Conservation (phyloP, 2,888 invertebrate species). For the Caenorhabditis macrosperma region DNA sequence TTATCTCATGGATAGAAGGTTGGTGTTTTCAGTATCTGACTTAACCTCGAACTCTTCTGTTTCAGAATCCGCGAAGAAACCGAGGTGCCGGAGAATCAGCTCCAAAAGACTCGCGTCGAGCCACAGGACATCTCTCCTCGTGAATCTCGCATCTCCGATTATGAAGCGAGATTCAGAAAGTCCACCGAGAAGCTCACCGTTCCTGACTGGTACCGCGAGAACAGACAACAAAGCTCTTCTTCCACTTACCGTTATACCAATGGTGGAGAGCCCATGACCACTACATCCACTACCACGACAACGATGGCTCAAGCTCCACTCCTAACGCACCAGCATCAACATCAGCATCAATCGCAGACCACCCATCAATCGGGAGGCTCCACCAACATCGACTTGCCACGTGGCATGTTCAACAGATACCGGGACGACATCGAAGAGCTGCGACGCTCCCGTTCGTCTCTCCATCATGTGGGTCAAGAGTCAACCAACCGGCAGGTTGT, state of each 20-base stretch:
- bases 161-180: slow-evolving; percentile 80
- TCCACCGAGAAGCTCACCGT: slow-evolving; percentile 78
- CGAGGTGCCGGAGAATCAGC: slow-evolving; percentile 79
- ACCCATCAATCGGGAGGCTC: not conserved
- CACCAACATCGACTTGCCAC: slow-evolving; percentile 68
- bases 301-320: not conserved
- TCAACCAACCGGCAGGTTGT: slow-evolving; percentile 70
- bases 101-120: slow-evolving; percentile 77
- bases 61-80: slow-evolving; percentile 77
- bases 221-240: slow-evolving; percentile 52
- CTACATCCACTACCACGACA: slow-evolving; percentile 29
- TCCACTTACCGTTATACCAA: slow-evolving; percentile 47
- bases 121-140: slow-evolving; percentile 44
- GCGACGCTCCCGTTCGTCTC: slow-evolving; percentile 75
- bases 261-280: slow-evolving; percentile 34
- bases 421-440: slow-evolving; percentile 80
- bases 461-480: slow-evolving; percentile 73
- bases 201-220: slow-evolving; percentile 80
- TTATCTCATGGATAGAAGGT: slow-evolving; percentile 79
- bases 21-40: not conserved
- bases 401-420: slow-evolving; percentile 80
- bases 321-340: slow-evolving; percentile 31
- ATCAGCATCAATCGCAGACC: not conserved
- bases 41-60: not conserved
- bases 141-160: slow-evolving; percentile 72